phyloP scores from a whole-genome alignment of 2,888 invertebrate genomes.

The Neoaliturus tenellus region DNA sequence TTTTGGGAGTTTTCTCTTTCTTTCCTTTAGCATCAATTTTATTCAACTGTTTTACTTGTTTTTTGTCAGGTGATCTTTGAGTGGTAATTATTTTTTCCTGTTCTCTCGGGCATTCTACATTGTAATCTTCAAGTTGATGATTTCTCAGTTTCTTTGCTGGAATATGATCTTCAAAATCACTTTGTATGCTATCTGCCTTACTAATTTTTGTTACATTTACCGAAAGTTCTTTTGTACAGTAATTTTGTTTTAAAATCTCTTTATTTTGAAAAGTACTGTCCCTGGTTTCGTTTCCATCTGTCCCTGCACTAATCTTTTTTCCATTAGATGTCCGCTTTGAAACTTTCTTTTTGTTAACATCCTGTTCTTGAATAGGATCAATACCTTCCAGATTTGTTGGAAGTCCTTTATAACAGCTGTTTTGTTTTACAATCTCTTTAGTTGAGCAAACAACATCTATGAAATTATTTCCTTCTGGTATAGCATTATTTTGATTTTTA shows the following conservation, averaged over 20 bases:
- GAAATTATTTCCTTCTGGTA: too few species aligned
- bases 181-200: neutral
- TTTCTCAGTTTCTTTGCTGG: neutral
- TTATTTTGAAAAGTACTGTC: too few species aligned
- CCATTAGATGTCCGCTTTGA: neutral
- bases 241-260: neutral
- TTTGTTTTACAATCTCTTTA: too few species aligned
- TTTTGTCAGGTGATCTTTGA: neutral
- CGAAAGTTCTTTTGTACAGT: neutral
- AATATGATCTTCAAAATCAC: neutral
- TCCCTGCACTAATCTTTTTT: neutral
- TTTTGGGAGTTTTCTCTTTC: neutral
- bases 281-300: neutral
- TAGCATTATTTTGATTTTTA: too few species aligned
- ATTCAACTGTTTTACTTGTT: neutral
- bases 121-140: neutral
- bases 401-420: too few species aligned
- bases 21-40: neutral
- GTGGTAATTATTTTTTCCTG: neutral
- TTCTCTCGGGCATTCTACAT: neutral
- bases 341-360: constrained; percentile 11
- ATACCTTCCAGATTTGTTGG: too few species aligned
- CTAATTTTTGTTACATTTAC: neutral
- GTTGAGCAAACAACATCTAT: too few species aligned
- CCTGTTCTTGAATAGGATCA: too few species aligned